Evolutionary conservation across 2,797 vertebrate species (phyloP).

Genomic region (Channa striata): DNA sequence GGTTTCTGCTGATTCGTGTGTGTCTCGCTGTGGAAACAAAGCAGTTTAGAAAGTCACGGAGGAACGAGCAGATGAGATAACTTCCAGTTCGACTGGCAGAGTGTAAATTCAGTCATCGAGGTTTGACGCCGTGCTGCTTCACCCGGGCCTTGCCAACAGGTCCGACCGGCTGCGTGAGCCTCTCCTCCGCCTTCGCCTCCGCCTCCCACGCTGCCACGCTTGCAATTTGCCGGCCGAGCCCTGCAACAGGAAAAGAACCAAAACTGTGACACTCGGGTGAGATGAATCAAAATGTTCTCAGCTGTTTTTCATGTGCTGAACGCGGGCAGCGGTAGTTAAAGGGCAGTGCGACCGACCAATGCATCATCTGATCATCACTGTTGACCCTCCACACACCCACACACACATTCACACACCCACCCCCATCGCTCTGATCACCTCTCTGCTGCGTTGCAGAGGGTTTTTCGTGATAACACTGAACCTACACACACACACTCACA

Average conservation of each 20-base stretch:
- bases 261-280: constrained; percentile 16
- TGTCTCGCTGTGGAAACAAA: constrained; percentile 30
- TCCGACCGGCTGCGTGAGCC: constrained; percentile 60
- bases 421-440: constrained; percentile 27
- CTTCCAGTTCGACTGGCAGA: constrained; percentile 36
- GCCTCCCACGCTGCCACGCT: constrained; percentile 44
- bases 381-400: constrained; percentile 8
- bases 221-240: constrained; percentile 28
- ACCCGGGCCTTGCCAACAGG: constrained; percentile 49
- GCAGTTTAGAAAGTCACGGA: constrained; percentile 11
- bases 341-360: constrained; percentile 31
- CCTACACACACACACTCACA: constrained; percentile 23
- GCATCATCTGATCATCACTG: background rate
- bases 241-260: constrained; percentile 1
- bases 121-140: constrained; percentile 10
- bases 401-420: constrained; percentile 13
- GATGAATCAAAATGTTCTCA: constrained; percentile 26
- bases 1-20: background rate
- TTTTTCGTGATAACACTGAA: constrained; percentile 6
- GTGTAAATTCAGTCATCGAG: constrained; percentile 41
- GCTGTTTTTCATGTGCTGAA: constrained; percentile 29
- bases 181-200: constrained; percentile 29
- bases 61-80: constrained; percentile 8
- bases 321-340: constrained; percentile 38
- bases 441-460: background rate